These are phyloP conservation scores for Ips nitidus DNA, from an alignment of 1,140 invertebrate genomes.

Conservation along the genomic window DNA sequence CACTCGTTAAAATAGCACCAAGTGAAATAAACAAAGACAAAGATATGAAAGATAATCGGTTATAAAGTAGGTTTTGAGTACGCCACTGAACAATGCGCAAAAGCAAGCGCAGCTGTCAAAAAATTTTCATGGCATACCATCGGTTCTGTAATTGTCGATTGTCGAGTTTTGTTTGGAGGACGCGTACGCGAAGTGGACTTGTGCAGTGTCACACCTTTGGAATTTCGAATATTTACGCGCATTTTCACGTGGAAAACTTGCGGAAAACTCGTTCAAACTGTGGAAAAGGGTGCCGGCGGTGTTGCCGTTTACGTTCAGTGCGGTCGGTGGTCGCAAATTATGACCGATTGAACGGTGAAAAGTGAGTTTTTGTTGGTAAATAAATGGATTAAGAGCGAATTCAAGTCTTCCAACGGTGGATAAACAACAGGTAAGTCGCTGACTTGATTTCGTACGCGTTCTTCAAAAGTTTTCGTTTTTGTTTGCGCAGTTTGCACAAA, in stretches of 20 bases:
- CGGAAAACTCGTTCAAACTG: constrained; percentile 33
- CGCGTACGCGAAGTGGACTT: constrained; percentile 9
- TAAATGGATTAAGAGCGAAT: constrained; percentile 39
- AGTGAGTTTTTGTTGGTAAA: constrained; percentile 29
- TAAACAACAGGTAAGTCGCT: constrained; percentile 38
- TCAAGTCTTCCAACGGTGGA: constrained; percentile 30
- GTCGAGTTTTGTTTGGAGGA: constrained; percentile 25
- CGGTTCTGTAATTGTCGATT: constrained; percentile 12
- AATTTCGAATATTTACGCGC: constrained; percentile 28
- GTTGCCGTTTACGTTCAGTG: constrained; percentile 8
- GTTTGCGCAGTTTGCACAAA: neutral
- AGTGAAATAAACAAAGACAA: too few species aligned
- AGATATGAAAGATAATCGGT: too few species aligned
- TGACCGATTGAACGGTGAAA: neutral
- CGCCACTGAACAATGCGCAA: constrained; percentile 27
- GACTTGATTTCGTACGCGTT: constrained; percentile 15
- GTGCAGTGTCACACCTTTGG: constrained; percentile 29
- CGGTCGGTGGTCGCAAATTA: too few species aligned
- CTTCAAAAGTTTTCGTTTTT: neutral
- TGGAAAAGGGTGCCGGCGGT: constrained; percentile 4
- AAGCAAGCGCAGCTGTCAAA: constrained; percentile 26
- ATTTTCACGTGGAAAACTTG: constrained; percentile 32
- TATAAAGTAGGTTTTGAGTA: neutral
- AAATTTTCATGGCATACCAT: constrained; percentile 30
- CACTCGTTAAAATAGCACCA: too few species aligned